phyloP scores from a whole-genome alignment of 2,797 vertebrate species.

The Spinus olivaceus region DNA sequence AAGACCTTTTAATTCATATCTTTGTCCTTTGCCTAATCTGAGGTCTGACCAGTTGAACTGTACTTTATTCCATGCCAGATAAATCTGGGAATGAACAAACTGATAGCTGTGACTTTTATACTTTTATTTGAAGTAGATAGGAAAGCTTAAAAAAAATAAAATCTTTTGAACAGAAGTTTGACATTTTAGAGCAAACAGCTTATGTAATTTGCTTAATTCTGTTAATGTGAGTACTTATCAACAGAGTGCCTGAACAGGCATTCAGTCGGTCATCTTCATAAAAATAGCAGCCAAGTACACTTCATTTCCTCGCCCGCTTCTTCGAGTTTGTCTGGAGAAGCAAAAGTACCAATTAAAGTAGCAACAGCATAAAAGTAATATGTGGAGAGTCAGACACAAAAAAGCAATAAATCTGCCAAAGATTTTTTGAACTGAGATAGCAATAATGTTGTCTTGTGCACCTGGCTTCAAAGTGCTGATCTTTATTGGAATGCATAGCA shows the following conservation, averaged over 20 bases:
- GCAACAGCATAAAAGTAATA: slow-evolving; percentile 37
- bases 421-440: slow-evolving; percentile 47
- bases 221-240: slow-evolving; percentile 17
- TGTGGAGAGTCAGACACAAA: slow-evolving; percentile 42
- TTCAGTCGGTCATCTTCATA: slow-evolving; percentile 21
- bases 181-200: slow-evolving; percentile 28
- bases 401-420: slow-evolving; percentile 53
- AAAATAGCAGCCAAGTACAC: neutral
- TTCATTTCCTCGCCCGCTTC: neutral
- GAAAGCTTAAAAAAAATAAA: neutral
- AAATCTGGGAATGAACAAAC: slow-evolving; percentile 22
- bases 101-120: neutral
- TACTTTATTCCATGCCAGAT: neutral
- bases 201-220: slow-evolving; percentile 31
- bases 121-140: slow-evolving; percentile 27
- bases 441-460: slow-evolving; percentile 56
- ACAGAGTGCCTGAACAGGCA: neutral
- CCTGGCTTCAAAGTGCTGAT: slow-evolving; percentile 34
- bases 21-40: slow-evolving; percentile 3
- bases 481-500: slow-evolving; percentile 59
- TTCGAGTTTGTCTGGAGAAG: slow-evolving; percentile 12
- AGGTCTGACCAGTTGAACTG: neutral
- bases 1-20: slow-evolving; percentile 1
- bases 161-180: neutral
- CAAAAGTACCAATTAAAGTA: slow-evolving; percentile 12